Conservation (phyloP, 2,113 vertebrate genomes). For the Apodemus speciosus region DNA sequence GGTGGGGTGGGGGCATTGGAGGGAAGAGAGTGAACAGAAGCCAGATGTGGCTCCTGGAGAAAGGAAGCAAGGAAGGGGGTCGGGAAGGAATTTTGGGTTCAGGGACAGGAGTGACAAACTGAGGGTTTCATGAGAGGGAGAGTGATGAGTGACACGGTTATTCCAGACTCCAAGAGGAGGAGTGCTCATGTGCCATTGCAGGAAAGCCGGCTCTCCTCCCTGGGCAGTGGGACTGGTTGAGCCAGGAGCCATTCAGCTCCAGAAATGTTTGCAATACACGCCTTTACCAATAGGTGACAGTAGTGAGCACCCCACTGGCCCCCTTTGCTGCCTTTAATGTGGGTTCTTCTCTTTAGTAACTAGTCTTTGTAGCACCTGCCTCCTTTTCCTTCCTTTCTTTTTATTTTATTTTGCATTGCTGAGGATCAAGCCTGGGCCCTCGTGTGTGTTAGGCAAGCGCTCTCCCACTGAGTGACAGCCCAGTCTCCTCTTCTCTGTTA, state of each 20-base stretch:
- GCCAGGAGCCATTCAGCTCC: background rate
- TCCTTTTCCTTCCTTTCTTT: background rate
- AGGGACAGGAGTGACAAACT: background rate
- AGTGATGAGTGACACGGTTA: too few species aligned
- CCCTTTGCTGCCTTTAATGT: slow-evolving; percentile 23
- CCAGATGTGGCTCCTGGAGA: background rate
- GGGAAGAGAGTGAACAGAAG: background rate
- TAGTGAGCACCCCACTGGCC: background rate
- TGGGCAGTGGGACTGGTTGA: background rate
- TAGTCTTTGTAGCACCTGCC: slow-evolving; percentile 15
- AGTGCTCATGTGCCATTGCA: background rate
- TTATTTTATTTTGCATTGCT: background rate
- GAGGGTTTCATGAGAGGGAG: background rate
- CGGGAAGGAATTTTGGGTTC: background rate
- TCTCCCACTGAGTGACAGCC: background rate
- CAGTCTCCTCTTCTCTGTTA: background rate
- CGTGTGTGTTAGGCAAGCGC: background rate
- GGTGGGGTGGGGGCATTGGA: background rate
- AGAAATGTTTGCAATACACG: background rate
- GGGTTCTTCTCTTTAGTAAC: background rate
- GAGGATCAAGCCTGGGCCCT: background rate
- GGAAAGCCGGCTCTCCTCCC: background rate
- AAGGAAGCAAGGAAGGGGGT: background rate
- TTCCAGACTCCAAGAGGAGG: background rate
- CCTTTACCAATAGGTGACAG: background rate